These are phyloP conservation scores for Poeciliopsis turrubarensis DNA, from an alignment of 2,113 vertebrate genomes.

Conservation along the genomic window DNA sequence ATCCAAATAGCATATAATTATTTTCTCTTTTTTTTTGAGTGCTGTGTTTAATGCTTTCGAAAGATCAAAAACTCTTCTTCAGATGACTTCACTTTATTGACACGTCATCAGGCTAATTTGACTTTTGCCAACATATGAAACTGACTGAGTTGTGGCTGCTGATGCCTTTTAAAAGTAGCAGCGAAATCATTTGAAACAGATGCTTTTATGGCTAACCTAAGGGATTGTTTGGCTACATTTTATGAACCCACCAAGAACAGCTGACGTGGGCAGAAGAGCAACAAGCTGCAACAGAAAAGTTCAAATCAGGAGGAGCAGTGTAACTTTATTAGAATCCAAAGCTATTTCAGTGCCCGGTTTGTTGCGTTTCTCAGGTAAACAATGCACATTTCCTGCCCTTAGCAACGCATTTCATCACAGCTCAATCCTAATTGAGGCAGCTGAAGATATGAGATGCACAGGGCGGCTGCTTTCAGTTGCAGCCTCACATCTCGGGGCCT, in stretches of 20 bases:
- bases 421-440: conserved; percentile 22
- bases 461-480: conserved; percentile 39
- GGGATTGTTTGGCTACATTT: background rate
- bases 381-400: background rate
- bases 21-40: too few relatives aligned
- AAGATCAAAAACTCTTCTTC: background rate
- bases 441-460: conserved; percentile 28
- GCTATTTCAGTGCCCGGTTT: conserved; percentile 3
- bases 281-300: background rate
- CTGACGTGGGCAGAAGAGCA: background rate
- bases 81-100: background rate
- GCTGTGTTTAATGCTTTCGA: background rate
- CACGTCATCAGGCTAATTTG: too few relatives aligned
- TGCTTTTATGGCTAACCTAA: background rate
- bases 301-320: background rate
- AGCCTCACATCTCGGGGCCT: conserved; percentile 51
- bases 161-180: background rate
- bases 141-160: background rate
- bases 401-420: conserved; percentile 14
- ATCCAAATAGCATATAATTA: background rate
- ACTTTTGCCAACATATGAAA: background rate
- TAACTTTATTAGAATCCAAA: background rate
- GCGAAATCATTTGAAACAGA: background rate
- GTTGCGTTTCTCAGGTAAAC: background rate
- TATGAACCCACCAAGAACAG: background rate